Percentiles rank a stretch among this genome's conserved stretches.
Evolutionary conservation across 1,140 invertebrate species (phyloP).

Genomic region (Leptinotarsa lineolata): DNA sequence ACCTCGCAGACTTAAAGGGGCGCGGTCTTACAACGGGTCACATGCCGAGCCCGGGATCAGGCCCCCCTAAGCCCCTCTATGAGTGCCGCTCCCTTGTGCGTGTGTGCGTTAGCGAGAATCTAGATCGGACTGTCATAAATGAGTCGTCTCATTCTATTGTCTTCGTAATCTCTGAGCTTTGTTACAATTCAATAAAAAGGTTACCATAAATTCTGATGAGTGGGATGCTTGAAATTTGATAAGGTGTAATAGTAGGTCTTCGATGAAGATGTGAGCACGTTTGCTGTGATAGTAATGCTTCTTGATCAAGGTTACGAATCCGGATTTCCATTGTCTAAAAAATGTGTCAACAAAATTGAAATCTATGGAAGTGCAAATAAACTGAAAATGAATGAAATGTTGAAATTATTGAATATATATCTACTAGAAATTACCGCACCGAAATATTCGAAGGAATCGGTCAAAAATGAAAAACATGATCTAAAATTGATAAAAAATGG

Average conservation of each 20-base stretch:
- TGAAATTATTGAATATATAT: too few species aligned
- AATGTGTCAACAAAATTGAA: too few species aligned
- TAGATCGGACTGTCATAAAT: slow-evolving; percentile 6
- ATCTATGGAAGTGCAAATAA: too few species aligned
- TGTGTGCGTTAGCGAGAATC: slow-evolving; percentile 14
- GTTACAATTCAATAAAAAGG: slow-evolving; percentile 2
- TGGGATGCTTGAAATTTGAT: background rate
- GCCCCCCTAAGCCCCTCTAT: background rate
- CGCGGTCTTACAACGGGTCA: slow-evolving; percentile 24
- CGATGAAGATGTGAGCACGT: too few species aligned
- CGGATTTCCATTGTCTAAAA: too few species aligned
- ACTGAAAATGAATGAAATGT: too few species aligned
- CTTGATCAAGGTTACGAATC: too few species aligned
- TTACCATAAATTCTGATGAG: background rate
- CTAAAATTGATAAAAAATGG: too few species aligned
- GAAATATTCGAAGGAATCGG: too few species aligned
- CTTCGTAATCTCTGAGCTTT: background rate
- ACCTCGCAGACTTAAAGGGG: slow-evolving; percentile 28
- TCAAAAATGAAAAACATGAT: too few species aligned
- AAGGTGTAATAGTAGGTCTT: background rate
- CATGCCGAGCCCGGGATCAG: slow-evolving; percentile 23
- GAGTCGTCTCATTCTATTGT: slow-evolving; percentile 15
- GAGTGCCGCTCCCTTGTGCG: slow-evolving; percentile 12
- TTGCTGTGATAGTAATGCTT: too few species aligned
- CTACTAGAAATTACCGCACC: too few species aligned